Conservation (phyloP, 2,113 vertebrate genomes). For the Scomber japonicus region DNA sequence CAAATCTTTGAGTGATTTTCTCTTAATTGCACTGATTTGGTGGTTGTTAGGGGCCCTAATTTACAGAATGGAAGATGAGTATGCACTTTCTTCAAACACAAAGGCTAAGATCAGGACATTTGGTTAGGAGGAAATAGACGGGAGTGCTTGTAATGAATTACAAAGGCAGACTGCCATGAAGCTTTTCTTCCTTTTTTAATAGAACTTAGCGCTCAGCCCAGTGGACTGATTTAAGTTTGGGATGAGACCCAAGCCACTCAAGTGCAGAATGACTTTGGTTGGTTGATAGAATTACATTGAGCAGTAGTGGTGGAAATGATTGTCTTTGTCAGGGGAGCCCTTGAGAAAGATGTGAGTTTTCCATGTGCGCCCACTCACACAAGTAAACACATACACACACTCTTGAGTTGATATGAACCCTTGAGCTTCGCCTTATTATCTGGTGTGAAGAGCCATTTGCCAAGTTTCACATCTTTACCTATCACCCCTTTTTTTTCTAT, state of each 20-base stretch:
- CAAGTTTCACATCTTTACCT: conserved; percentile 42
- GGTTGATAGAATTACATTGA: conserved; percentile 42
- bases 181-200: conserved; percentile 45
- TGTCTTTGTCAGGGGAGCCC: conserved; percentile 42
- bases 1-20: conserved; percentile 55
- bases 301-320: conserved; percentile 48
- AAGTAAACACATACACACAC: conserved; percentile 23
- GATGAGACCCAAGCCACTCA: conserved; percentile 51
- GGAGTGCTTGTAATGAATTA: conserved; percentile 58
- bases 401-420: conserved; percentile 32
- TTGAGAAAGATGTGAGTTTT: conserved; percentile 24
- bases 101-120: conserved; percentile 35
- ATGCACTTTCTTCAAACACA: conserved; percentile 37
- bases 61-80: conserved; percentile 61
- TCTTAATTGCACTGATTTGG: conserved; percentile 75
- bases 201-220: conserved; percentile 51
- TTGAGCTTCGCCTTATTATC: conserved; percentile 45
- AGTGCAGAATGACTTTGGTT: conserved; percentile 29
- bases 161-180: conserved; percentile 45
- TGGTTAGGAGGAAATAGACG: conserved; percentile 32
- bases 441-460: conserved; percentile 63
- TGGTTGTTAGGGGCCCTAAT: conserved; percentile 64
- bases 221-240: conserved; percentile 52
- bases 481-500: conserved; percentile 16
- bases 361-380: neutral